These are phyloP conservation scores for Orientallactaga bullata DNA, from an alignment of 2,113 vertebrate genomes.

Conservation along the genomic window DNA sequence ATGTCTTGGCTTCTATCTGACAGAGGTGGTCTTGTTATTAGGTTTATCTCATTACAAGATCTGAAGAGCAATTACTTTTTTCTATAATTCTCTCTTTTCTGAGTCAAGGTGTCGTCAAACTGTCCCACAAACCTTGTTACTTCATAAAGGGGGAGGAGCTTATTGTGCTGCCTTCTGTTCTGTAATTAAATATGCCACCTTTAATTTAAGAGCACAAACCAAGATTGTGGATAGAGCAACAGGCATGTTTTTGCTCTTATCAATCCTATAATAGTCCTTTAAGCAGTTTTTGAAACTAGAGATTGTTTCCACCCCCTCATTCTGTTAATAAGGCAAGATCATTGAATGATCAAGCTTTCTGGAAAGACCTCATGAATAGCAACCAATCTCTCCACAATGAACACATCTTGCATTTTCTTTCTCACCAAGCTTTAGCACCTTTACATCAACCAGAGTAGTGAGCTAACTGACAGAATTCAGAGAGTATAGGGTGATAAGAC, in stretches of 20 bases:
- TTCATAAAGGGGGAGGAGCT: neutral
- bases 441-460: neutral
- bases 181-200: neutral
- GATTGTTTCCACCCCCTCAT: neutral
- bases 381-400: constrained; percentile 5
- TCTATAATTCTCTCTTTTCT: neutral
- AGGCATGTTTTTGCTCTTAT: neutral
- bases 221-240: neutral
- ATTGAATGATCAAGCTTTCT: neutral
- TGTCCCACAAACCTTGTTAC: neutral
- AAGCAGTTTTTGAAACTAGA: constrained; percentile 41
- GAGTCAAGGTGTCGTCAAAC: neutral
- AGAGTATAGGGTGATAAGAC: neutral
- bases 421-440: neutral
- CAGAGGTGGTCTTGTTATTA: neutral
- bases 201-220: neutral
- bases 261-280: neutral
- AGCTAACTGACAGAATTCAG: neutral
- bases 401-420: neutral
- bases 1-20: neutral
- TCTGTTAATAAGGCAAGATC: neutral
- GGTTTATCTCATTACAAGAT: neutral
- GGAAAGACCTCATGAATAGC: neutral
- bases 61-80: neutral
- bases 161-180: neutral